Evolutionary conservation across 2,888 invertebrate genomes (phyloP), one percentile per base, ranked within the genome.

Genomic region (Acleris sparsana): DNA sequence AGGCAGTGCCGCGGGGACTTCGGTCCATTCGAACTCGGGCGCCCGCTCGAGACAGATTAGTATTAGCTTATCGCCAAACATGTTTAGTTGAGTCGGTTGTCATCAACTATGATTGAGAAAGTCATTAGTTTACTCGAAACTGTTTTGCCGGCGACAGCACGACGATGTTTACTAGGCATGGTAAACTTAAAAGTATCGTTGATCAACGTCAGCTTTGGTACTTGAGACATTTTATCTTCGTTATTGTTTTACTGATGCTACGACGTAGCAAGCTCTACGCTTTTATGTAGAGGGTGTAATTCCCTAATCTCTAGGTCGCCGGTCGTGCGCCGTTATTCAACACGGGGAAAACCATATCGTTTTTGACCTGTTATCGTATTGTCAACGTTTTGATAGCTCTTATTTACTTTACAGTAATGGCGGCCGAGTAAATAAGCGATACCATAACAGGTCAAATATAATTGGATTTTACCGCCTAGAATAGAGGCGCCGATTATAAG

Each of bases 1-100:
- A 55, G 48, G 22, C 48, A 9, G 20, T n/a, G 62, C 48, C 46
- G 53, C 55, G 70, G 74, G 76, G 75, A 70, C 69, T 69, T 69
- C 68, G 78, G 72, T 77, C 80, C 80, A 80, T 82, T 83, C 79
- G 78, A 75, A 76, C 74, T 75, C 71, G 72, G 73, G 69, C 75
- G 68, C 73, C 73, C 48, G 61, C 68, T 71, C 74, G 77, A 77
- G 77, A 74, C 78, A 81, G 75, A 84, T 83, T 80, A 80, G 79
- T 79, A 75, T 76, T 77, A 77, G 72, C 75, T 76, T 75, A 77
- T 77, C 75, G 71, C 73, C 71, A 76, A 78, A 73, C 62, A 51
- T 39, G 67, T 56, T 60, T 66, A 52, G 56, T 66, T 66, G 61
- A 52, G 46, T 57, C 25, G 48, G 65, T 49, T 33, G 57, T 66